Conservation (phyloP, 2,113 vertebrate species). For the Tricholaema leucomelas region DNA sequence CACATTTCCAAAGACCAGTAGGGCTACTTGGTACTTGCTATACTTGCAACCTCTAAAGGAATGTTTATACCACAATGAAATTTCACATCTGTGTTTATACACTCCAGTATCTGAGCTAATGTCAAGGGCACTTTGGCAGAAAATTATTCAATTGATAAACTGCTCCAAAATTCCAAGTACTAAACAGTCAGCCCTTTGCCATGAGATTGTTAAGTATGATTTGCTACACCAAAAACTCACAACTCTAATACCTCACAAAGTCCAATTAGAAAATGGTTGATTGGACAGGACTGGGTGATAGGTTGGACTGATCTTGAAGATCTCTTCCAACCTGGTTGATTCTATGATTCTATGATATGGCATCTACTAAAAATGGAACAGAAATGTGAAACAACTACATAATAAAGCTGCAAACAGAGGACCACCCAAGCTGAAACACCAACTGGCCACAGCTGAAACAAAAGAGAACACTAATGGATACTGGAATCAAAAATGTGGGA, state of each 20-base stretch:
- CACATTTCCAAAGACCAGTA: neutral
- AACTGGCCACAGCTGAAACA: neutral
- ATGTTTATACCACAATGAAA: conserved; percentile 60
- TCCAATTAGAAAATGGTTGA: neutral
- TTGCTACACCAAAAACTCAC: neutral
- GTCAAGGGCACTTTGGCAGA: conserved; percentile 54
- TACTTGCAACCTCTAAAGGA: conserved; percentile 20
- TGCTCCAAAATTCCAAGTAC: conserved; percentile 26
- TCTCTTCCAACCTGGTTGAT: too few relatives aligned
- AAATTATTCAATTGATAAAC: conserved; percentile 67
- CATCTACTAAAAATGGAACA: neutral
- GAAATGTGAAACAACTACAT: neutral
- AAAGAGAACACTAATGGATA: neutral
- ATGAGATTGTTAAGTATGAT: neutral
- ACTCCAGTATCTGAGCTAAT: conserved; percentile 64
- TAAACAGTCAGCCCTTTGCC: neutral
- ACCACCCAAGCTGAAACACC: neutral
- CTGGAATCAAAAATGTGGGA: neutral
- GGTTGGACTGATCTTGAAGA: too few relatives aligned
- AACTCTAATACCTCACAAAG: neutral
- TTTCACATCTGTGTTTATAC: conserved; percentile 60
- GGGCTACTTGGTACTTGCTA: conserved; percentile 52
- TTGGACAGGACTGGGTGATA: too few relatives aligned
- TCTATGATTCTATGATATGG: too few relatives aligned
- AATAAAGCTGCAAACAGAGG: neutral